These are phyloP conservation scores for Cyanistes caeruleus DNA, from an alignment of 2,113 vertebrate genomes.

Conservation along the genomic window DNA sequence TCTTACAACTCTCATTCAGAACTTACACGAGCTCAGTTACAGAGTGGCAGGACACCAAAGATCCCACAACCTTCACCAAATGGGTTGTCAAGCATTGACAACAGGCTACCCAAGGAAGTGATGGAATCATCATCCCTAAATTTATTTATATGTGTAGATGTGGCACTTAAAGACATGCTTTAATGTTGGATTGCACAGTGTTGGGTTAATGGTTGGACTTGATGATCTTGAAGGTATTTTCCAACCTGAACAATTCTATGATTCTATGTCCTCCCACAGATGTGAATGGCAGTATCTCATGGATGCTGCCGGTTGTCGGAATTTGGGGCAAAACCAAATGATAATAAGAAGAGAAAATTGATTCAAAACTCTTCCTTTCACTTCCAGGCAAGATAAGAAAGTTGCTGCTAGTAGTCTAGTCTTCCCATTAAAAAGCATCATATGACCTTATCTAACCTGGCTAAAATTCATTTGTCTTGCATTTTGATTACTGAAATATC, in stretches of 20 bases:
- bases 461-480: background rate
- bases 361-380: background rate
- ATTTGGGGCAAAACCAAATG: background rate
- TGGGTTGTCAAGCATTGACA: background rate
- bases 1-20: background rate
- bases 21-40: fast-evolving
- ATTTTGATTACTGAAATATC: background rate
- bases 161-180: background rate
- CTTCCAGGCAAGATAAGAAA: background rate
- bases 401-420: background rate
- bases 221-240: background rate
- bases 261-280: background rate
- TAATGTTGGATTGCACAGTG: background rate
- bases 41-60: background rate
- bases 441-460: background rate
- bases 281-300: background rate
- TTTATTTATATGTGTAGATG: background rate
- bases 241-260: background rate
- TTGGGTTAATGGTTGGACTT: background rate
- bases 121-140: background rate
- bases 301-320: background rate
- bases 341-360: background rate
- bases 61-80: background rate
- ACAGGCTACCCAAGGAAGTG: background rate
- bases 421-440: background rate